Conservation (phyloP, 2,888 invertebrate genomes). For the Diarsia mendica region DNA sequence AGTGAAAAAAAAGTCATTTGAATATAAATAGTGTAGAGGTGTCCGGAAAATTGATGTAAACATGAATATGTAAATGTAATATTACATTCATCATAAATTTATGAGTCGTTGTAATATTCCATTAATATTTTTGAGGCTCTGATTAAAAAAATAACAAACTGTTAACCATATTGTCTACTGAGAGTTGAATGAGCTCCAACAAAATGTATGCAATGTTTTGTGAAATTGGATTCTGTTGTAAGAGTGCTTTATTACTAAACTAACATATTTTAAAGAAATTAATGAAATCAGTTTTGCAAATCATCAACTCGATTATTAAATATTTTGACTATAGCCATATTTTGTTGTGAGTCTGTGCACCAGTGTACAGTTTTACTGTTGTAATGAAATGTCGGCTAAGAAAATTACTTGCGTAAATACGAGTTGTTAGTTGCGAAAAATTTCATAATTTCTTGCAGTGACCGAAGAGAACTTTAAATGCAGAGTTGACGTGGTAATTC, state of each 20-base stretch:
- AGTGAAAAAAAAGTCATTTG: slow-evolving; percentile 52
- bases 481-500: neutral
- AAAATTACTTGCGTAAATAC: slow-evolving; percentile 16
- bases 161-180: neutral
- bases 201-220: slow-evolving; percentile 3
- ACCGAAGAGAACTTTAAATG: neutral
- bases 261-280: neutral
- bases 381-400: slow-evolving; percentile 6
- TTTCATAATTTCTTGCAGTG: slow-evolving; percentile 10
- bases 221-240: slow-evolving; percentile 4
- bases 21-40: slow-evolving; percentile 35
- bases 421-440: slow-evolving; percentile 6
- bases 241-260: neutral
- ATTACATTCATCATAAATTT: slow-evolving; percentile 21
- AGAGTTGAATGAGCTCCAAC: slow-evolving; percentile 1
- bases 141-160: slow-evolving; percentile 7
- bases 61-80: slow-evolving; percentile 30
- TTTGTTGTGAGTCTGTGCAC: neutral
- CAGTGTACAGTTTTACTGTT: neutral
- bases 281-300: neutral
- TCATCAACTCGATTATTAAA: neutral
- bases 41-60: slow-evolving; percentile 30
- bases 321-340: neutral
- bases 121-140: neutral
- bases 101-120: slow-evolving; percentile 11